Conservation (phyloP, 1,140 invertebrate species). For the Brachionus sp. region DNA sequence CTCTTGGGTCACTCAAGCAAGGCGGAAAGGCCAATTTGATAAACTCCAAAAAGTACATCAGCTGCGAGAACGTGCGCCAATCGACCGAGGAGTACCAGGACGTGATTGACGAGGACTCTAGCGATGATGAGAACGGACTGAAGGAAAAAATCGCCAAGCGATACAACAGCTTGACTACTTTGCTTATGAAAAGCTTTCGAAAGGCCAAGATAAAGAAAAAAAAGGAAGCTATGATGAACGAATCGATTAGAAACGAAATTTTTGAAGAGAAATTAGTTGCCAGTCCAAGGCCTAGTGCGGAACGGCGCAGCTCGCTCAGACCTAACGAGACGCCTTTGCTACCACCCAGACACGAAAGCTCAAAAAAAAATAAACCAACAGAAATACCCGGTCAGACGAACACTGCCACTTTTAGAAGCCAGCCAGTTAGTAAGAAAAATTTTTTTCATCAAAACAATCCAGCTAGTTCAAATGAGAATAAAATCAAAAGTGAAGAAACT, state of each 20-base stretch:
- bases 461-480: background rate
- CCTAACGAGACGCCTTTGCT: background rate
- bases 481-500: background rate
- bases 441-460: background rate
- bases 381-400: background rate
- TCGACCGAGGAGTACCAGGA: slow-evolving; percentile 2
- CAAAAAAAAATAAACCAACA: background rate
- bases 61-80: slow-evolving; percentile 31
- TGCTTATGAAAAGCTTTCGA: slow-evolving; percentile 45
- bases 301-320: background rate
- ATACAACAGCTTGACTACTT: slow-evolving; percentile 40
- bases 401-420: background rate
- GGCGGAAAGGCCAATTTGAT: background rate
- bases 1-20: background rate
- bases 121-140: slow-evolving; percentile 25
- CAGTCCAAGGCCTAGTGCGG: background rate
- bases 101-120: slow-evolving; percentile 23
- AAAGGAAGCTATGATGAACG: slow-evolving; percentile 34
- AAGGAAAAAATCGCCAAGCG: slow-evolving; percentile 38
- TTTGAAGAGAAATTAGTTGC: background rate
- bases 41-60: slow-evolving; percentile 41
- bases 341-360: background rate
- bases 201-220: slow-evolving; percentile 45
- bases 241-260: background rate
- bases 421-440: background rate